phyloP scores from a whole-genome alignment of 2,113 vertebrate species.

The Planiliza haematocheilus region DNA sequence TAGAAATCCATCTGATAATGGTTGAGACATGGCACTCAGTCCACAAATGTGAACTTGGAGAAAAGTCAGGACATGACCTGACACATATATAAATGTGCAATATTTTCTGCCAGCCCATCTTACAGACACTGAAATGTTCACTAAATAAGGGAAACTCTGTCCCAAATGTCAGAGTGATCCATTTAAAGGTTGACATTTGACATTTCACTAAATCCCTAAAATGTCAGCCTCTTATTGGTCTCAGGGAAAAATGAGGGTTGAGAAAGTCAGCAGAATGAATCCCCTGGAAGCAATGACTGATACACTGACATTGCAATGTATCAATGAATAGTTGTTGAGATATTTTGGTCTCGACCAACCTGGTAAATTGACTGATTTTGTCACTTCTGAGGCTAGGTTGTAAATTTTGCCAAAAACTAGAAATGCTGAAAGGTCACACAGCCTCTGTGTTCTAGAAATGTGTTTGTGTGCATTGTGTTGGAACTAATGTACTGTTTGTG shows the following conservation, averaged over 20 bases:
- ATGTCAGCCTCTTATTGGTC: not conserved
- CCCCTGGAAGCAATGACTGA: not conserved
- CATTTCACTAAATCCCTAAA: not conserved
- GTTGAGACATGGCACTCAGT: too few relatives aligned
- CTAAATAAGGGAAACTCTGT: not conserved
- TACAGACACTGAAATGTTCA: not conserved
- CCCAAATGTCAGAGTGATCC: not conserved
- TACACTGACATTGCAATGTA: not conserved
- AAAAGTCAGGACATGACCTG: not conserved
- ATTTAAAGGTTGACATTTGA: not conserved
- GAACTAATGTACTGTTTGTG: conserved; percentile 17
- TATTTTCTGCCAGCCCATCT: not conserved
- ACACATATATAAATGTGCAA: not conserved
- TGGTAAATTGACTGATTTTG: too few relatives aligned
- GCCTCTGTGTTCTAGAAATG: not conserved
- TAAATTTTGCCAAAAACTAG: not conserved
- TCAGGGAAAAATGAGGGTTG: too few relatives aligned
- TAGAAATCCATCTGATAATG: not conserved
- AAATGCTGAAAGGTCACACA: not conserved
- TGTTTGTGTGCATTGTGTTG: not conserved
- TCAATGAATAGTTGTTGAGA: not conserved
- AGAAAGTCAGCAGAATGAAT: not conserved
- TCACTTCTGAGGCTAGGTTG: too few relatives aligned
- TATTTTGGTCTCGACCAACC: too few relatives aligned
- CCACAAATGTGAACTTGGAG: too few relatives aligned